Conservation (phyloP, 2,888 invertebrate genomes). For the Megaustenia siamemsis region DNA sequence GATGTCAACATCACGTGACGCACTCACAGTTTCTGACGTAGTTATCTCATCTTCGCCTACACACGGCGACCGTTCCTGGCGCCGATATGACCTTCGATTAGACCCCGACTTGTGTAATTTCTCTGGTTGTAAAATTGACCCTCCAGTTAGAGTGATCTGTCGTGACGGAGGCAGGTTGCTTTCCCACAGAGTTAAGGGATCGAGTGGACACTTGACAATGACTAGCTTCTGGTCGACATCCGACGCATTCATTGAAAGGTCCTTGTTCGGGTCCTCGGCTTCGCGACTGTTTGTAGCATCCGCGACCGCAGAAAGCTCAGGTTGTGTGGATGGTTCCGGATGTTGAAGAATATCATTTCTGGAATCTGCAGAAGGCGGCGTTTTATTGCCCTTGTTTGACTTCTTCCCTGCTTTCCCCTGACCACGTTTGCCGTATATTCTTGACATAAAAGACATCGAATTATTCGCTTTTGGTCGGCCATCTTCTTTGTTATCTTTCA, state of each 20-base stretch:
- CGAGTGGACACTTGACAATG: not conserved
- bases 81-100: no score
- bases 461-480: no score
- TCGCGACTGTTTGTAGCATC: no score
- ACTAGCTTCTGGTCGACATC: no score
- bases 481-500: no score
- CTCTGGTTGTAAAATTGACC: conserved; percentile 30
- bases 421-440: not conserved
- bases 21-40: no score
- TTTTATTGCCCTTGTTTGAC: not conserved
- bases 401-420: not conserved
- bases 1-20: no score
- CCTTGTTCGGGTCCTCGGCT: not conserved
- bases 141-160: not conserved
- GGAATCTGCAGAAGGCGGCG: not conserved
- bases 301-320: not conserved
- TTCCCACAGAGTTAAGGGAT: conserved; percentile 37
- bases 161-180: not conserved
- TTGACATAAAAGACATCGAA: no score
- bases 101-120: not conserved
- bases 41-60: no score
- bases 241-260: not conserved
- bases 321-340: not conserved
- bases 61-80: no score
- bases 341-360: not conserved